These are phyloP conservation scores for Melanotaenia pygmaea DNA, from an alignment of 2,797 vertebrate species.

Conservation along the genomic window DNA sequence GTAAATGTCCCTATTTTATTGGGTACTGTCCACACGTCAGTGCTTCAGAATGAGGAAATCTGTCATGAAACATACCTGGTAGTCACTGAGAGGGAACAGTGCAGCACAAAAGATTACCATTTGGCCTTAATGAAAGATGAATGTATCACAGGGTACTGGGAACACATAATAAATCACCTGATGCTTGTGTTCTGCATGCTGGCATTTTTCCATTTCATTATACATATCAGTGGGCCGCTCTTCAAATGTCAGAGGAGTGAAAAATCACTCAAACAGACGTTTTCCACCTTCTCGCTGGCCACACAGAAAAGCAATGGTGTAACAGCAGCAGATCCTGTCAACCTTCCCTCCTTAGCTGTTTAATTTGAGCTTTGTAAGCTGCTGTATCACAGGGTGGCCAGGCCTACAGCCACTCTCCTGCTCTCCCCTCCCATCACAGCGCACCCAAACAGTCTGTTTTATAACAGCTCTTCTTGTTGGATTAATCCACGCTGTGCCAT, in stretches of 20 bases:
- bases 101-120: slow-evolving; percentile 37
- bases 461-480: slow-evolving; percentile 69
- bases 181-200: slow-evolving; percentile 36
- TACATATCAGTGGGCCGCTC: slow-evolving; percentile 45
- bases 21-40: background rate
- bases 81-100: slow-evolving; percentile 19
- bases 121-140: slow-evolving; percentile 50
- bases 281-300: slow-evolving; percentile 15
- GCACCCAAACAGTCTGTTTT: slow-evolving; percentile 69
- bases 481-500: slow-evolving; percentile 69
- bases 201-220: slow-evolving; percentile 66
- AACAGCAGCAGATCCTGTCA: slow-evolving; percentile 38
- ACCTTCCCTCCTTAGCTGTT: slow-evolving; percentile 34
- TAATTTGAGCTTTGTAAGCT: slow-evolving; percentile 41
- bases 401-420: slow-evolving; percentile 29
- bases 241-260: slow-evolving; percentile 52
- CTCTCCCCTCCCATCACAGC: slow-evolving; percentile 43
- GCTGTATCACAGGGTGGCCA: slow-evolving; percentile 40
- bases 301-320: slow-evolving; percentile 20
- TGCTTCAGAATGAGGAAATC: slow-evolving; percentile 16
- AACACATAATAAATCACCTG: slow-evolving; percentile 64
- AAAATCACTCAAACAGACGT: slow-evolving; percentile 29
- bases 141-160: slow-evolving; percentile 28
- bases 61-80: slow-evolving; percentile 20
- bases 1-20: background rate